Base-by-base conservation (phyloP, 2,113 vertebrate species). In the Cynocephalus volans region DNA sequence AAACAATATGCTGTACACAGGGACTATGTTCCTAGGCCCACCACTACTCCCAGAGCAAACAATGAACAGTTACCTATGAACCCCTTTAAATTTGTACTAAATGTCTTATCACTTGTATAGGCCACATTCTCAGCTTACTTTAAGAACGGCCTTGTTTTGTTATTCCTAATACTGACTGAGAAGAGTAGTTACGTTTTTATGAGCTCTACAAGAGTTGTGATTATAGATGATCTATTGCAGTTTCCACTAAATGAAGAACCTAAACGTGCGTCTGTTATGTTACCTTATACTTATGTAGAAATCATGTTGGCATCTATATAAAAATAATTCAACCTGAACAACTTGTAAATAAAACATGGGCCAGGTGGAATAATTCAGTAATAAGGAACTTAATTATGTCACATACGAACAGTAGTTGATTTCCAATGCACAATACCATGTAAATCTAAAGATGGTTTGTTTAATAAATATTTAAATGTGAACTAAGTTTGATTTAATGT, bases 371-470 rank as follows among this genome's bases (percentile, higher is more conserved):
- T 83, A 76, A 89, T 11, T 56, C 45, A 21, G 18, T 69, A 36
- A 48, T 8, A 31, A 87, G 33, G 23, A 88, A 33, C 28, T 28
- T 67, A 90, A 41, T 81, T 75, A n/a, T 72, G 15, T 90, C 67
- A 93, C 31, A 65, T 41, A 21, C 72, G 48, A 73, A 56, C n/a
- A 73, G 36, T 31, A 11, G n/a, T 76, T 97, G 82, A 80, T 62
- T 97, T 92, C 73, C 41, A 54, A 23, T 41, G 33, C 72, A 65
- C 24, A 73, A 13, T 76, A 91, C 28, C 79, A 86, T 52, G 90
- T 79, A 62, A 90, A 93, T 28, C 26, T 8, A 79, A 96, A 92
- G 48, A 80, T n/a, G 56, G 36, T 70, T 90, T 92, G 90, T 18
- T 84, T 83, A 62, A 52, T 65, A 94, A 83, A 84, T 56, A 96